phyloP scores from a whole-genome alignment of 37 sponge, comb jelly and placozoan species.

The Petrosia ficiformis region DNA sequence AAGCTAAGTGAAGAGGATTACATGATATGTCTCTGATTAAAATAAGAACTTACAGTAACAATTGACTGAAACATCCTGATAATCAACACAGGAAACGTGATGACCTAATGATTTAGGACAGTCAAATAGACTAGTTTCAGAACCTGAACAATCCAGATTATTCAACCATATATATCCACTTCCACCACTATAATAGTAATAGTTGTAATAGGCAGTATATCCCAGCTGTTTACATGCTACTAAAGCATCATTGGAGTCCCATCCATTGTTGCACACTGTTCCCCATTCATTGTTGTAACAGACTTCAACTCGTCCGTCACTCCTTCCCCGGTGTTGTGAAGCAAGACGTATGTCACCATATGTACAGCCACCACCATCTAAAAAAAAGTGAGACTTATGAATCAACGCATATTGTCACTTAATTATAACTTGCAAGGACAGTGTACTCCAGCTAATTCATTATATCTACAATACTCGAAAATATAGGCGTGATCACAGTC shows the following conservation, averaged over 20 bases:
- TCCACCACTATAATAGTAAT: not conserved
- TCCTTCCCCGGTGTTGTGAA: not conserved
- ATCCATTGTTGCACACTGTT: not conserved
- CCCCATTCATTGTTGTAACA: not conserved
- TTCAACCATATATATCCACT: slow-evolving; percentile 13
- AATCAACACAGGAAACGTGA: slow-evolving; percentile 24
- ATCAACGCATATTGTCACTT: not conserved
- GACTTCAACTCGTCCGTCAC: not conserved
- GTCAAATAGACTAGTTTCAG: slow-evolving; percentile 4
- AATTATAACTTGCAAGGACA: not conserved
- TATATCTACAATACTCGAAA: not conserved
- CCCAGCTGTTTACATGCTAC: not conserved
- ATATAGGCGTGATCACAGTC: not conserved
- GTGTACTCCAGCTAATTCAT: not conserved
- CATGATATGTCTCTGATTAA: too few species aligned
- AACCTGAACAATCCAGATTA: slow-evolving; percentile 18
- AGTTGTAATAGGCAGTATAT: too few species aligned
- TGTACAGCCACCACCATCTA: not conserved
- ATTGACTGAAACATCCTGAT: slow-evolving; percentile 23
- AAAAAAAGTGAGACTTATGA: not conserved
- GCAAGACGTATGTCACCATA: not conserved
- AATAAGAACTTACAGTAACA: slow-evolving; percentile 3
- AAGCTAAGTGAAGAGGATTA: too few species aligned
- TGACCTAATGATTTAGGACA: not conserved
- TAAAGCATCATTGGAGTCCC: not conserved